Evolutionary conservation across 2,113 vertebrate genomes (phyloP), one percentile per base, ranked within the genome.

Genomic region (Tachysurus vachellii): DNA sequence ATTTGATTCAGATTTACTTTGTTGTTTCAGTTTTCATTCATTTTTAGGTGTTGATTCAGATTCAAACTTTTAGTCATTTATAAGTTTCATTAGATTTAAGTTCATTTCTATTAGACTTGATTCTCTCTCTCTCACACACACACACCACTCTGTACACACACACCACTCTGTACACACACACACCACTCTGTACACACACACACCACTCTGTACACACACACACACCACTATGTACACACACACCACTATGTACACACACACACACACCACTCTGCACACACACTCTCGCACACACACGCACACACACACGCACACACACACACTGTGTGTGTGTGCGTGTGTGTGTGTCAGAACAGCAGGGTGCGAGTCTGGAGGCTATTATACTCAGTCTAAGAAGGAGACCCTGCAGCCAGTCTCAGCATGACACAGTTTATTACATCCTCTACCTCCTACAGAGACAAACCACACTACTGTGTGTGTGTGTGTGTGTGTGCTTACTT

Each of bases 401-500:
- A 50, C 47, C 47, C 47, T 50, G 47, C 47, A 50, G 77, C 14
- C 61, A 80, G 54, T 57, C 87, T 54, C 73, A 88, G 80, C 76
- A 81, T 21, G 64, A 81, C 82, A 66, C 50, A 42, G 21, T 73
- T 80, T 80, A 71, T 31, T 13, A 64, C 80, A 71, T 85, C 61
- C 83, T 71, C 75, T 59, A 53, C 82, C 84, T 64, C 56, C 71
- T 53, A 53, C 56, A 85, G 31, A 68, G 62, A 56, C 53, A 56
- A 59, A 75, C 79, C 79, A 82, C 5, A 31, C 44, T 1, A 2
- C 19, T 26, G 28, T 57, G 68, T 75, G 80, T 66, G 17, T 64
- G 59, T 82, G 59, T 84, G 85, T 85, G 86, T 76, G 50, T 79
- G 79, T 66, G 64, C 80, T 83, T 44, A 99, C 97, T 95, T 64